Conservation (phyloP, 2,113 vertebrate genomes). For the Zosterops hypoxanthus region DNA sequence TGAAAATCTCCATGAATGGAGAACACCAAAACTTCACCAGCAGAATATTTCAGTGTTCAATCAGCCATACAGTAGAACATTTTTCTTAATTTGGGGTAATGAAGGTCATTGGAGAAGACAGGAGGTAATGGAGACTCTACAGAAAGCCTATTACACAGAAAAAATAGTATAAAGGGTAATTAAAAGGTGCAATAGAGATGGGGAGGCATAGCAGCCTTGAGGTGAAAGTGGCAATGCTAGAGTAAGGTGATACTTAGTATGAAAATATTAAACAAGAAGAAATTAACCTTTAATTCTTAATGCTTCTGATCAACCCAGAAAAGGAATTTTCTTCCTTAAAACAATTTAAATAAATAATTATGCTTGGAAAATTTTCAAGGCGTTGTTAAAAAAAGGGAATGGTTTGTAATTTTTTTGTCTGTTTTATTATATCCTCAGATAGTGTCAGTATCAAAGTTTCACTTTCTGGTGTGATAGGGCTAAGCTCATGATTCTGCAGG, state of each 20-base stretch:
- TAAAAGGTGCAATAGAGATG: not conserved
- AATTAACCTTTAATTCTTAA: not conserved
- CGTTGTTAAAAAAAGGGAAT: not conserved
- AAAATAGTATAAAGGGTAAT: not conserved
- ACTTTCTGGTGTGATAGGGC: not conserved
- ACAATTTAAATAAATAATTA: not conserved
- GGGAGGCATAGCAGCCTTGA: not conserved
- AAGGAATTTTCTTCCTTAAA: not conserved
- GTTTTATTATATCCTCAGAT: not conserved
- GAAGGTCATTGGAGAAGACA: not conserved
- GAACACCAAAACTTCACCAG: not conserved
- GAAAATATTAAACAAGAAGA: not conserved
- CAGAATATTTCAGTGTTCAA: not conserved
- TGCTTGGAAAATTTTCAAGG: not conserved
- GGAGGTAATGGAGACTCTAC: not conserved
- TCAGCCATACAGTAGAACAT: not conserved
- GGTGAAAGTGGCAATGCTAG: not conserved
- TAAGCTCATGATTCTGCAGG: not conserved
- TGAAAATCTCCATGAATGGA: not conserved
- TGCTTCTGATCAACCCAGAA: not conserved
- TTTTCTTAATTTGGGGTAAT: not conserved
- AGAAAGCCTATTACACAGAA: not conserved
- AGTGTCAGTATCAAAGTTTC: not conserved
- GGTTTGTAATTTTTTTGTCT: not conserved
- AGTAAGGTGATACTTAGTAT: not conserved